Conservation (phyloP, 2,113 vertebrate species). For the Leiothrix lutea region DNA sequence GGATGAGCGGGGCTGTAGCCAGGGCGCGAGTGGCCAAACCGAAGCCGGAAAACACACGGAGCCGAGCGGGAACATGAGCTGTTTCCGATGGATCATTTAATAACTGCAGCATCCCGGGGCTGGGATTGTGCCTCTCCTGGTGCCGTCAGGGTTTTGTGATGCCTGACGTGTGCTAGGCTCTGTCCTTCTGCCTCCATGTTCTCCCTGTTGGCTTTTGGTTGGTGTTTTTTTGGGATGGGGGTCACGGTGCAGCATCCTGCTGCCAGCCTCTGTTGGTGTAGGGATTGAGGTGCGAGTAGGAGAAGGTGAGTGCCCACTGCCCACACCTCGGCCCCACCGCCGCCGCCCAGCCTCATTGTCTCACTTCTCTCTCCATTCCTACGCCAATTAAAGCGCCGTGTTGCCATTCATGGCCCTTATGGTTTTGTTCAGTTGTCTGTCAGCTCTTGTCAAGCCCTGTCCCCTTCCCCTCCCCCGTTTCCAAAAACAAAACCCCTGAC, state of each 20-base stretch:
- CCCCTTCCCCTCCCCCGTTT: constrained; percentile 53
- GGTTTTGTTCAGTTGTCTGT: constrained; percentile 67
- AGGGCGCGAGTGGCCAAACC: neutral
- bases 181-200: neutral
- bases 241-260: neutral
- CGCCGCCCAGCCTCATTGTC: constrained; percentile 43
- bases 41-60: neutral
- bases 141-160: neutral
- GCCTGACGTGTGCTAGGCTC: neutral
- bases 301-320: neutral
- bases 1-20: constrained; percentile 12
- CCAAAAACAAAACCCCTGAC: constrained; percentile 58
- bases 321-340: neutral
- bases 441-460: constrained; percentile 62
- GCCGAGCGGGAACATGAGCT: neutral
- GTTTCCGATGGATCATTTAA: neutral
- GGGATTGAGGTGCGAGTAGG: neutral
- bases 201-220: neutral
- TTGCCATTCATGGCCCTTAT: constrained; percentile 66
- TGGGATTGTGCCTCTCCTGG: neutral
- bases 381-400: constrained; percentile 51
- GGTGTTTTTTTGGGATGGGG: neutral
- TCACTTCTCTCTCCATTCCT: constrained; percentile 51
- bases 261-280: neutral
- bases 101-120: neutral